These are phyloP conservation scores for Lytechinus variegatus DNA, from an alignment of 35 echinoderm and acorn worm species.

Conservation along the genomic window DNA sequence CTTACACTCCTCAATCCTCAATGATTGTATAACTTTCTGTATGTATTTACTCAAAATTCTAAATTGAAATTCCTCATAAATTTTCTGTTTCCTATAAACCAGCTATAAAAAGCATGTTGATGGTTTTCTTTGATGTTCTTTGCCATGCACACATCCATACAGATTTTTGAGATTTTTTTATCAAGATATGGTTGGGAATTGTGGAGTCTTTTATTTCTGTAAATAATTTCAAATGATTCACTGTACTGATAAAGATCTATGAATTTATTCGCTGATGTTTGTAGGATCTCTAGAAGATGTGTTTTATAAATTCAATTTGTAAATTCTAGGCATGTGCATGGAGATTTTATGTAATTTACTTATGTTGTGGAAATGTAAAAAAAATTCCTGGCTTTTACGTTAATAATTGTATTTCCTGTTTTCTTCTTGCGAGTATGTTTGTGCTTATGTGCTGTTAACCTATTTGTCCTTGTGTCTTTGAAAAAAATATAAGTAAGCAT, in stretches of 20 bases:
- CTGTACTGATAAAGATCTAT: no score
- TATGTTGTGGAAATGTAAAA: neutral
- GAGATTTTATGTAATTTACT: neutral
- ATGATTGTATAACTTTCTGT: no score
- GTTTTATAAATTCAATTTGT: neutral
- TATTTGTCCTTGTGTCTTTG: neutral
- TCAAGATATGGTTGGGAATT: neutral
- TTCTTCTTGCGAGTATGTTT: neutral
- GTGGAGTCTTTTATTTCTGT: neutral
- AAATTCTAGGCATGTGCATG: neutral
- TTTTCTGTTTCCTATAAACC: no score
- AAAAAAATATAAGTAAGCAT: neutral
- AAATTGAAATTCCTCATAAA: no score
- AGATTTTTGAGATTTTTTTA: no score
- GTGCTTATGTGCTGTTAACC: neutral
- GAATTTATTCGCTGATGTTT: neutral
- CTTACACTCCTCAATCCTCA: no score
- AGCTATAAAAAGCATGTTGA: no score
- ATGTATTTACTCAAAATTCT: no score
- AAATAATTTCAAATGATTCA: neutral
- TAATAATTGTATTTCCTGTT: neutral
- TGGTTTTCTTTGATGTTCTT: no score
- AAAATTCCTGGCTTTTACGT: neutral
- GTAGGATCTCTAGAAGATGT: neutral
- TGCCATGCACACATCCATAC: no score